Evolutionary conservation across 1,140 invertebrate species (phyloP).

Genomic region (Microvelia longipes): DNA sequence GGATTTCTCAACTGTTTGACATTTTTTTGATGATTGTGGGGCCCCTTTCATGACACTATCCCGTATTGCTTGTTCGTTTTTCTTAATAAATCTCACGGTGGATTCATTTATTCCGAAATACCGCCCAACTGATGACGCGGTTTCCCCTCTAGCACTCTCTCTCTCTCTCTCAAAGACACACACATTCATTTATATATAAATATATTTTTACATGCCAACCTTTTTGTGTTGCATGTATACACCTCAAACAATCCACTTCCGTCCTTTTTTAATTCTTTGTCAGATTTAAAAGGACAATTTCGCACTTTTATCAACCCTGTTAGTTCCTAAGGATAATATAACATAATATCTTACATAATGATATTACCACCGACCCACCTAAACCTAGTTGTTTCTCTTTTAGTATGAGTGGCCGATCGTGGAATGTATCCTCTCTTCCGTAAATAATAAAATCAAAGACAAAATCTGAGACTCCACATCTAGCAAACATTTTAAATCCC

Average conservation of each 20-base stretch:
- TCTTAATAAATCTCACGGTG: too few species aligned
- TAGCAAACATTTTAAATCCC: conserved; percentile 9
- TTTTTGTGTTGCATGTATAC: conserved; percentile 14
- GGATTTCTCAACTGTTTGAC: too few species aligned
- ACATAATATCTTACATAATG: conserved; percentile 14
- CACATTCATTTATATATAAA: too few species aligned
- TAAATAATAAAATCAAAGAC: not conserved
- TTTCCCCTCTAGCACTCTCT: too few species aligned
- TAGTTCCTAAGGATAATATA: conserved; percentile 29
- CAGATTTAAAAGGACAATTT: conserved; percentile 24
- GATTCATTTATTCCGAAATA: too few species aligned
- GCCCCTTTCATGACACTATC: too few species aligned
- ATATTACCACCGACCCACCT: not conserved
- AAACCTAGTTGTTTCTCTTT: not conserved
- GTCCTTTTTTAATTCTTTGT: conserved; percentile 28
- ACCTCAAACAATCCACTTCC: conserved; percentile 23
- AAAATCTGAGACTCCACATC: not conserved
- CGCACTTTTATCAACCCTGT: conserved; percentile 27
- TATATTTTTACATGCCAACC: conserved; percentile 19
- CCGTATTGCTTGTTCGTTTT: too few species aligned
- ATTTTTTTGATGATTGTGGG: too few species aligned
- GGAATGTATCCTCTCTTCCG: not conserved
- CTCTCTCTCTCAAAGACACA: too few species aligned
- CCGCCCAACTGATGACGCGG: too few species aligned
- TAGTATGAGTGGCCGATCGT: not conserved